Evolutionary conservation across 2,113 vertebrate species (phyloP).

Genomic region (Procavia capensis): DNA sequence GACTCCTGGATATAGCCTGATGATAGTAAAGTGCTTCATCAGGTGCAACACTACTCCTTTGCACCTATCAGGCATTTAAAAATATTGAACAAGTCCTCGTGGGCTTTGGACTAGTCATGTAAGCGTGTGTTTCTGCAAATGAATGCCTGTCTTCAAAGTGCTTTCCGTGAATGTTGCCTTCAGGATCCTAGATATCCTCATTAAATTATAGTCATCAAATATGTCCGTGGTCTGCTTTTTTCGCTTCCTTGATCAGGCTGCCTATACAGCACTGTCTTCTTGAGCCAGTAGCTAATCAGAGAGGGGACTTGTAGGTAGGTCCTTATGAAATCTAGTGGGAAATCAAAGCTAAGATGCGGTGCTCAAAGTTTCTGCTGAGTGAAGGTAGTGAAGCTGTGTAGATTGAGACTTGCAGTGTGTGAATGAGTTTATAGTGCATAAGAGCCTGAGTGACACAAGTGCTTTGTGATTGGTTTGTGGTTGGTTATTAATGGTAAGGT

Average conservation of each 20-base stretch:
- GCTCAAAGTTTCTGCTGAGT: not conserved
- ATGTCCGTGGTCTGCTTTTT: not conserved
- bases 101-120: constrained; percentile 26
- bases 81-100: not conserved
- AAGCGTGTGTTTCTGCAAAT: constrained; percentile 28
- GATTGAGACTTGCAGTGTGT: not conserved
- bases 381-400: not conserved
- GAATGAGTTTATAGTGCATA: not conserved
- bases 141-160: not conserved
- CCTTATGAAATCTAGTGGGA: not conserved
- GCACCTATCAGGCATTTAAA: not conserved
- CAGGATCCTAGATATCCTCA: not conserved
- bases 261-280: not conserved
- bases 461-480: not conserved
- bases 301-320: not conserved
- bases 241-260: not conserved
- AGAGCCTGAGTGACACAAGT: not conserved
- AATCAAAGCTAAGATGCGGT: not conserved
- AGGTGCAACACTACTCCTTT: not conserved
- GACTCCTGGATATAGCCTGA: not conserved
- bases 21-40: not conserved
- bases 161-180: constrained; percentile 33
- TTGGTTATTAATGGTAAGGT: not conserved
- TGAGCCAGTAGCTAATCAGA: constrained; percentile 9
- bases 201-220: not conserved